Base-by-base conservation (phyloP, 2,113 vertebrate genomes). In the Malurus alboscapulatus region DNA sequence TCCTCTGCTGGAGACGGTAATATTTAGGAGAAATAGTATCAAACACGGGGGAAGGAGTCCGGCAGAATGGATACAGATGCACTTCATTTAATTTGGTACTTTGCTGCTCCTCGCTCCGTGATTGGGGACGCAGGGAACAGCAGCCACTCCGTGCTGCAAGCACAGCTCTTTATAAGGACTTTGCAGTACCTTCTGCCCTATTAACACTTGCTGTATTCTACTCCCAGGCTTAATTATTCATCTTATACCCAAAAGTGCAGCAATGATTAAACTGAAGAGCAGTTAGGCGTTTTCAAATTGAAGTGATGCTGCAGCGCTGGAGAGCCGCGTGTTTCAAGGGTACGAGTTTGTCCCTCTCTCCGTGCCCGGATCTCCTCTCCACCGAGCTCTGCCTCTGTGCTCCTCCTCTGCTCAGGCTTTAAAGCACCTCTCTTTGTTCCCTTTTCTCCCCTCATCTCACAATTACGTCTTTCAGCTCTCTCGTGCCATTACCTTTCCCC, bases 201-300 rank as follows among this genome's bases (percentile, higher is more conserved):
- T 94, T 95, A 95, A 87, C 91, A 91, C 94, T 95, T 86, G 63
- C 89, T 67, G 82, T 77, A 94, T 91, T 95, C 93, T 94, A 93
- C 89, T 96, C 94, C 87, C 95, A 94, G 85, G 93, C 78, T 96
- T 96, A 95, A 96, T 96, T 92, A 96, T 96, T 95, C 85, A 85
- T 94, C 87, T 94, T 95, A 96, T 94, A 95, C 94, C 93, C 93
- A 80, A 83, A 94, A 94, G 96, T 83, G 82, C 89, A 89, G 87
- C 91, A 83, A 95, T 91, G 91, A 96, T 96, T 96, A 94, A 91
- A 87, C 82, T 94, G 94, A 94, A 96, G 93, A 80, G 94, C 93
- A 94, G 74, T 79, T 92, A 87, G 84, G 87, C 58, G 40, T 90
- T 94, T 91, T 94, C 92, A 91, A 77, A 94, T 63, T 57, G 75